phyloP scores from a whole-genome alignment of 2,888 invertebrate genomes.

The Drosophila picticornis region DNA sequence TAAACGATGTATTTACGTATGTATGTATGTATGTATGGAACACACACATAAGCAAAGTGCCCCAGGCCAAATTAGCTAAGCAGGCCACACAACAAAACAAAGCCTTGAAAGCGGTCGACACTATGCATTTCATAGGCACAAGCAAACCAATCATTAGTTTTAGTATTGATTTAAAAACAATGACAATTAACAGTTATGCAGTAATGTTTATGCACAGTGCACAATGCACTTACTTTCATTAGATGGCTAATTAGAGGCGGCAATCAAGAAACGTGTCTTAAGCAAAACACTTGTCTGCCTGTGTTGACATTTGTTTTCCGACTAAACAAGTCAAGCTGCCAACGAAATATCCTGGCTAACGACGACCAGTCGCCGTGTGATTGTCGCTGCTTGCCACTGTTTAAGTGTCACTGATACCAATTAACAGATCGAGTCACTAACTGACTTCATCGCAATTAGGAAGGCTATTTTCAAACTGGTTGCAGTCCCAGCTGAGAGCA shows the following conservation, averaged over 20 bases:
- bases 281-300: background rate
- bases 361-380: background rate
- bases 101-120: slow-evolving; percentile 27
- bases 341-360: background rate
- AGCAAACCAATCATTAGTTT: background rate
- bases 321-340: background rate
- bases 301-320: background rate
- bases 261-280: background rate
- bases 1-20: background rate
- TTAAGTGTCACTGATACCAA: background rate
- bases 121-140: background rate
- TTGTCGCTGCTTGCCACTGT: background rate
- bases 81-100: slow-evolving; percentile 10
- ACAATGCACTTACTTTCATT: background rate
- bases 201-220: too few species aligned
- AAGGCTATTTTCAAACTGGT: background rate
- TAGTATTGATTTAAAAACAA: background rate
- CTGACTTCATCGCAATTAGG: background rate
- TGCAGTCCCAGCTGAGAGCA: background rate
- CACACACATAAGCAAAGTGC: background rate
- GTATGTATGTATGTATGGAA: background rate
- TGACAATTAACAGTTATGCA: background rate
- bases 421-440: background rate
- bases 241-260: background rate
- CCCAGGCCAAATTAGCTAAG: slow-evolving; percentile 15